These are phyloP conservation scores for Lepisosteus osseus DNA, from an alignment of 2,113 vertebrate species.

Conservation along the genomic window DNA sequence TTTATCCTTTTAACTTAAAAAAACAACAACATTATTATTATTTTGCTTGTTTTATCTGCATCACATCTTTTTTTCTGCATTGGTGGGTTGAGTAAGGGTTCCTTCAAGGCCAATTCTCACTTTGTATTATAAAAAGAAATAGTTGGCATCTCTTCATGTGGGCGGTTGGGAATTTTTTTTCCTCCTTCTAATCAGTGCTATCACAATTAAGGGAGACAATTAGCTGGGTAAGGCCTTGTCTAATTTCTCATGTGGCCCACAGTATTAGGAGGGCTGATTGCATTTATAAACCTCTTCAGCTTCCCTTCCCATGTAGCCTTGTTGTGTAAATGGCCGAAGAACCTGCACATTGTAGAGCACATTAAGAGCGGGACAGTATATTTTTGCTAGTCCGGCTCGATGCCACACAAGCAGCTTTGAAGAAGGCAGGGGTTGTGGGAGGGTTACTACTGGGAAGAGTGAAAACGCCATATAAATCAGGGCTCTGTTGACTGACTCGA, in stretches of 20 bases:
- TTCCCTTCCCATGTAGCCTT: slow-evolving; percentile 46
- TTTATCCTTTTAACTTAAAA: background rate
- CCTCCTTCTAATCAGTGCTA: slow-evolving; percentile 61
- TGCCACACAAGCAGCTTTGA: background rate
- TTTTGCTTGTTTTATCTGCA: slow-evolving; percentile 12
- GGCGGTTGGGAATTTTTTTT: slow-evolving; percentile 61
- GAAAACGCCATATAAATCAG: background rate
- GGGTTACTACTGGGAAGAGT: background rate
- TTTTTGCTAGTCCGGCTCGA: background rate
- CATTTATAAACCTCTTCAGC: slow-evolving; percentile 55
- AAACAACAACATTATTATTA: background rate
- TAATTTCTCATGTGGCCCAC: slow-evolving; percentile 51
- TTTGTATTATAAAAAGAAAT: slow-evolving; percentile 23
- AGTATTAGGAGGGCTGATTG: slow-evolving; percentile 50
- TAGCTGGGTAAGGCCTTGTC: slow-evolving; percentile 60
- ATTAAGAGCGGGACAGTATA: slow-evolving; percentile 13
- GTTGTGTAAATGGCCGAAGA: slow-evolving; percentile 14
- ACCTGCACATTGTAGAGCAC: slow-evolving; percentile 42
- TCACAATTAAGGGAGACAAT: slow-evolving; percentile 61
- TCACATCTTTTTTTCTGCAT: slow-evolving; percentile 40
- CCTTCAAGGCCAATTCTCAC: slow-evolving; percentile 38
- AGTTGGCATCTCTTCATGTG: slow-evolving; percentile 49
- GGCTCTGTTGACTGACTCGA: background rate
- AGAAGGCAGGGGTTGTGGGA: background rate
- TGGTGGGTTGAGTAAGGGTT: slow-evolving; percentile 40